Evolutionary conservation across 2,888 invertebrate genomes (phyloP).

Genomic region (Xestia ashworthii): DNA sequence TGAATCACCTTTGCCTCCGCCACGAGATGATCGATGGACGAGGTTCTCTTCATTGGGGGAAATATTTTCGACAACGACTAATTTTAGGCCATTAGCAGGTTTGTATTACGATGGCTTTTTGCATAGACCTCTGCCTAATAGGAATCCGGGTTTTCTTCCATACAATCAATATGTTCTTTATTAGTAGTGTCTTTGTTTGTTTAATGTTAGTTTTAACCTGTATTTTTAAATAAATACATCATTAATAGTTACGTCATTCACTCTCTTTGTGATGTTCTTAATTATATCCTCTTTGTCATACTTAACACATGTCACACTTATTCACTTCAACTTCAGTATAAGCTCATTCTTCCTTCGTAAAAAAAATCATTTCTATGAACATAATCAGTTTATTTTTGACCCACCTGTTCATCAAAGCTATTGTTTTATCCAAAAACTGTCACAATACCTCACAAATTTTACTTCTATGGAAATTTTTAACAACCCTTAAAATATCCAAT

Average conservation of each 20-base stretch:
- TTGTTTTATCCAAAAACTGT: background rate
- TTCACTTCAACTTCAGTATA: too few species aligned
- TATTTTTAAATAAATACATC: background rate
- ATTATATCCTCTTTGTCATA: background rate
- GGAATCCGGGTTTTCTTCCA: constrained; percentile 76
- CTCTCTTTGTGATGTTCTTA: background rate
- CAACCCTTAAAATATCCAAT: background rate
- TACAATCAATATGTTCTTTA: constrained; percentile 69
- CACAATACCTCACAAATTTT: background rate
- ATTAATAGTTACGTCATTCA: background rate
- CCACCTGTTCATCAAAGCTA: background rate
- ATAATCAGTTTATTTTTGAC: background rate
- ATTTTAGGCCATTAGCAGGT: constrained; percentile 85
- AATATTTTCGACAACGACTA: constrained; percentile 69
- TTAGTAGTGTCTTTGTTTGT: constrained; percentile 27
- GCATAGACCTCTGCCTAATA: constrained; percentile 77
- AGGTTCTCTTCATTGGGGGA: constrained; percentile 74
- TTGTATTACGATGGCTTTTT: constrained; percentile 87
- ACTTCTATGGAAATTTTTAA: background rate
- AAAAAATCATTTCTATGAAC: background rate
- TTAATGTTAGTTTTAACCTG: background rate
- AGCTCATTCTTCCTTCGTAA: background rate
- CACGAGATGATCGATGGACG: constrained; percentile 81
- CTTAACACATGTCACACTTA: background rate
- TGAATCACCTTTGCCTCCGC: constrained; percentile 74